These are phyloP conservation scores for Hapalemur alaotrensis DNA, from an alignment of 2,797 vertebrate genomes.

Conservation along the genomic window DNA sequence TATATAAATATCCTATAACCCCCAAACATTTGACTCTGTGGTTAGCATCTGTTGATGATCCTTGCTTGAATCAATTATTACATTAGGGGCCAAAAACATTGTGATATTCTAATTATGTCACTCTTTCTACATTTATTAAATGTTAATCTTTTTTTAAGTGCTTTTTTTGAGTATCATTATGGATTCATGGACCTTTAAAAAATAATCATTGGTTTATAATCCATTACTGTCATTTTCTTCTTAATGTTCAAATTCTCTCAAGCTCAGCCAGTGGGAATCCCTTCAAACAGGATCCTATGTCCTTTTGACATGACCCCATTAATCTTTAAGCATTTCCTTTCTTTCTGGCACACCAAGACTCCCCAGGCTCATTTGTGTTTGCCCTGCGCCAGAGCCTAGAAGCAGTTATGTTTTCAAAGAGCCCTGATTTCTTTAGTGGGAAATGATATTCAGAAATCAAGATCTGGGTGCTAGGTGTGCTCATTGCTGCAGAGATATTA, in stretches of 20 bases:
- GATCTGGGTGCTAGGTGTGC: background rate
- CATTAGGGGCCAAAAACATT: background rate
- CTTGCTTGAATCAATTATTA: background rate
- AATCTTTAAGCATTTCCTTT: constrained; percentile 55
- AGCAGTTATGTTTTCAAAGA: background rate
- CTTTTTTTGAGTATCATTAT: background rate
- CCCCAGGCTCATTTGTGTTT: background rate
- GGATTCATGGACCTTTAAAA: background rate
- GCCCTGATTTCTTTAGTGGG: background rate
- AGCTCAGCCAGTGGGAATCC: background rate
- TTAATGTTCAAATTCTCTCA: constrained; percentile 54
- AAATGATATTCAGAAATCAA: constrained; percentile 5
- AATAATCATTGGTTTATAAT: constrained; percentile 47
- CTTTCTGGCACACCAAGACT: background rate
- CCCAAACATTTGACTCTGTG: background rate
- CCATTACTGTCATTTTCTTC: constrained; percentile 57
- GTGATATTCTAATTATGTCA: background rate
- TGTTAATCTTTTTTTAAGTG: background rate
- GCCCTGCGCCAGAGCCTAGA: background rate
- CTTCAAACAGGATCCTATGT: constrained; percentile 42
- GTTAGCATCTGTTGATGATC: background rate
- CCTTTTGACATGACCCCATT: constrained; percentile 50
- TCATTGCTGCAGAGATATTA: background rate
- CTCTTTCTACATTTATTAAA: background rate
- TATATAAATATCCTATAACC: background rate